Evolutionary conservation across 2,888 invertebrate genomes (phyloP).

Genomic region (Abscondita cerata): DNA sequence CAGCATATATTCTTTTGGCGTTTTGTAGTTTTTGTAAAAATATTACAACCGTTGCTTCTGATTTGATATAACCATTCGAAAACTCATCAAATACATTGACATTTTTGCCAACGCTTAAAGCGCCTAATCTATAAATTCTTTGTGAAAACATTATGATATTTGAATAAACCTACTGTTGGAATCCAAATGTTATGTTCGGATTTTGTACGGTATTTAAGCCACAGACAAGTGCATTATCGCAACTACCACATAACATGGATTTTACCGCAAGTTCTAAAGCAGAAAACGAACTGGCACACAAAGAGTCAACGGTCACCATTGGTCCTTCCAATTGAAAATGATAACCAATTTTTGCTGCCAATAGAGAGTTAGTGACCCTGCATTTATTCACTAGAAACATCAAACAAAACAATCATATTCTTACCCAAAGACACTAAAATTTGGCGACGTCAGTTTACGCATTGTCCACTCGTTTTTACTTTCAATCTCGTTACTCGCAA

Average conservation of each 20-base stretch:
- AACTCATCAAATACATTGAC: neutral
- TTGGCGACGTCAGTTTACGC: neutral
- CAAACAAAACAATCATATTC: too few species aligned
- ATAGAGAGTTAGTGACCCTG: neutral
- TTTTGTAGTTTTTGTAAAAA: neutral
- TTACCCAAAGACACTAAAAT: neutral
- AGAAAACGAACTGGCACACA: neutral
- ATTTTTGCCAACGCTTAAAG: too few species aligned
- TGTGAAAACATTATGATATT: too few species aligned
- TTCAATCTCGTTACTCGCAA: neutral
- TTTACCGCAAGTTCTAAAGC: neutral
- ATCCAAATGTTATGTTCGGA: neutral
- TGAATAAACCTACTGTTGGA: too few species aligned
- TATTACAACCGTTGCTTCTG: neutral
- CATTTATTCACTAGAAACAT: neutral
- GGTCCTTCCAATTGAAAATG: neutral
- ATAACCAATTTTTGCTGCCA: neutral
- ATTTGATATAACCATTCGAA: neutral
- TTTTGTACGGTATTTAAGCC: neutral
- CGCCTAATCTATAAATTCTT: too few species aligned
- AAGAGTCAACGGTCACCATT: neutral
- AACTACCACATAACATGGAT: neutral
- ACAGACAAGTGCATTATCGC: neutral
- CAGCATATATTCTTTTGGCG: neutral
- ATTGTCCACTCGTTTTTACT: neutral